Evolutionary conservation across 2,113 vertebrate species (phyloP).

Genomic region (Podarcis raffonei): DNA sequence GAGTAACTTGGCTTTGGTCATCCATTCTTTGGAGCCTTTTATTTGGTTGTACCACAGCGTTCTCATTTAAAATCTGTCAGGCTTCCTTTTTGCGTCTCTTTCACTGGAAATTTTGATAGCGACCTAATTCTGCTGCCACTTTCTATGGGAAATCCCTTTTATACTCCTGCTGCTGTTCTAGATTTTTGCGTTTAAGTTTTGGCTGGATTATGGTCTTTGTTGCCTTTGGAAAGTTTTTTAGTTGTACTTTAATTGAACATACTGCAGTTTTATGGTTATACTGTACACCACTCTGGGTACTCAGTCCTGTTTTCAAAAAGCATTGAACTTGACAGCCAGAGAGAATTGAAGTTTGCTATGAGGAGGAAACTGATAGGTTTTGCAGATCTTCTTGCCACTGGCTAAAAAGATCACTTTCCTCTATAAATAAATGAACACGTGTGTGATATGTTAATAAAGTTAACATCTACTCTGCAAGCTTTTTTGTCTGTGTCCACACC

Average conservation of each 20-base stretch:
- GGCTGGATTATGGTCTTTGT: too few species aligned
- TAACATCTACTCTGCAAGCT: background rate
- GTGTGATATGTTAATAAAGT: constrained; percentile 17
- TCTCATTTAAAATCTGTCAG: background rate
- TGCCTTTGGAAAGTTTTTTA: too few species aligned
- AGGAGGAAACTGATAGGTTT: background rate
- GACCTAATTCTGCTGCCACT: background rate
- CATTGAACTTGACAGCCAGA: constrained; percentile 17
- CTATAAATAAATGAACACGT: constrained; percentile 9
- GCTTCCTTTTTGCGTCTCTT: background rate
- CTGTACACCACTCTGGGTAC: too few species aligned
- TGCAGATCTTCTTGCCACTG: accelerated
- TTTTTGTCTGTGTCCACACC: background rate
- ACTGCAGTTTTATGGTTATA: too few species aligned
- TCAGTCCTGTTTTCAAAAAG: background rate
- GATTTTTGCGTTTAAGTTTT: too few species aligned
- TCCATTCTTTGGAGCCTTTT: background rate
- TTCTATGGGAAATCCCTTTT: background rate
- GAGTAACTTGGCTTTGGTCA: background rate
- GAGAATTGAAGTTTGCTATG: background rate
- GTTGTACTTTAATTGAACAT: too few species aligned
- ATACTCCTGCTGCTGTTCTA: too few species aligned
- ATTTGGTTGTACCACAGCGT: background rate
- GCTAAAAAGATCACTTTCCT: background rate
- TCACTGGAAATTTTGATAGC: too few species aligned